Percentiles rank a stretch among this genome's conserved stretches.
Evolutionary conservation across 2,888 invertebrate genomes (phyloP).

Genomic region (Trachelus tabidus): DNA sequence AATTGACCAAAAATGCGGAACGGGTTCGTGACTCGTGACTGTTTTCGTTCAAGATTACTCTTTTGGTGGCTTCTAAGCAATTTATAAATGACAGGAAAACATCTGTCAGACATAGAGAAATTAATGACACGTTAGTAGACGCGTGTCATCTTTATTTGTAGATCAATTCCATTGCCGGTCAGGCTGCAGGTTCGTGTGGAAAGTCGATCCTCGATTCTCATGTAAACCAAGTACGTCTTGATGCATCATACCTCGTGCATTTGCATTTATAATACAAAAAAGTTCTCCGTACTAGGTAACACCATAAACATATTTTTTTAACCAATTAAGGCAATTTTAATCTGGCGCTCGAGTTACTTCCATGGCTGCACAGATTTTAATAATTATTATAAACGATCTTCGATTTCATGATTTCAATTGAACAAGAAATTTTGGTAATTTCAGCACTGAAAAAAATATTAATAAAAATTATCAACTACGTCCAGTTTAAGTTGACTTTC

Average conservation of each 20-base stretch:
- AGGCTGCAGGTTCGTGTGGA: not conserved
- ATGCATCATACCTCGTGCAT: not conserved
- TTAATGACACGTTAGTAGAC: conserved; percentile 4
- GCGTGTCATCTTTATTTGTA: conserved; percentile 18
- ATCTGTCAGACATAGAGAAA: not conserved
- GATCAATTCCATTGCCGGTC: conserved; percentile 4
- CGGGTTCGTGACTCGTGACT: not conserved
- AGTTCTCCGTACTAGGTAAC: not conserved
- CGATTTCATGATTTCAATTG: not conserved
- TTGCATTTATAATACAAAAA: not conserved
- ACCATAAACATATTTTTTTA: not conserved
- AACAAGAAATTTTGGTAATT: too few species aligned
- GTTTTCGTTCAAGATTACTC: not conserved
- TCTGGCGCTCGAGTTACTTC: not conserved
- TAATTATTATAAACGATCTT: not conserved
- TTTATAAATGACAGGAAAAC: not conserved
- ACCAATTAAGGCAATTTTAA: not conserved
- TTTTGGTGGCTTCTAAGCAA: not conserved
- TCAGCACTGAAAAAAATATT: not conserved
- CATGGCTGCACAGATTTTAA: not conserved
- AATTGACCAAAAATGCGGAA: not conserved
- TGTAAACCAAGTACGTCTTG: not conserved
- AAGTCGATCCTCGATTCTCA: not conserved
- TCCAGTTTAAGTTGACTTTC: too few species aligned
- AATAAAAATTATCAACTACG: not conserved